Evolutionary conservation across 2,113 vertebrate genomes (phyloP).

Genomic region (Arizona elegans): DNA sequence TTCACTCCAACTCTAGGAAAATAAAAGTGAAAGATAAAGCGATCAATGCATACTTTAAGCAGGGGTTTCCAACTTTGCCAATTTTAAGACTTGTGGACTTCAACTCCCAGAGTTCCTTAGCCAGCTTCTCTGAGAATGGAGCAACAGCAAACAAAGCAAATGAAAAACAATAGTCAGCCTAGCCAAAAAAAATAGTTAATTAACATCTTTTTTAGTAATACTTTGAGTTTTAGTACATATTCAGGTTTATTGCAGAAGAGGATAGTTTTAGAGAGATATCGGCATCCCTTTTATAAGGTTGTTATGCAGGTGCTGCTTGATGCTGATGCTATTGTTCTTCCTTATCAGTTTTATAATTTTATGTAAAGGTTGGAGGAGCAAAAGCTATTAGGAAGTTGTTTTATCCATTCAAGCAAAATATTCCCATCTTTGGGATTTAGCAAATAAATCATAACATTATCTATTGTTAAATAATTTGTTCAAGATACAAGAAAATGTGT

Average conservation of each 20-base stretch:
- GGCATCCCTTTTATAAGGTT: neutral
- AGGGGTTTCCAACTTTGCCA: no score
- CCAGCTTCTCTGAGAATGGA: neutral
- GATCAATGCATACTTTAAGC: neutral
- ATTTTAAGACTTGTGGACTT: no score
- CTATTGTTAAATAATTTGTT: neutral
- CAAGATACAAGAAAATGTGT: neutral
- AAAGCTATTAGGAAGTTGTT: neutral
- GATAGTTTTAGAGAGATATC: neutral
- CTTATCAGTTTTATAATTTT: neutral
- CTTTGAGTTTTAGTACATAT: neutral
- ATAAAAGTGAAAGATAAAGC: neutral
- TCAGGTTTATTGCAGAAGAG: neutral
- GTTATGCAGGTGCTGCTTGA: neutral
- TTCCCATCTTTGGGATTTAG: neutral
- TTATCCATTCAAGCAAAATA: neutral
- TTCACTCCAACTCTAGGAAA: neutral
- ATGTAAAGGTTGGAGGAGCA: neutral
- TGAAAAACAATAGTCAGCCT: neutral
- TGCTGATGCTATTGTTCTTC: neutral
- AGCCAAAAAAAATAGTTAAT: neutral
- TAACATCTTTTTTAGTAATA: neutral
- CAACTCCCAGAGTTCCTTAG: no score
- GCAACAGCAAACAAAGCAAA: neutral
- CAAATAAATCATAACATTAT: neutral